Evolutionary conservation across 2,888 invertebrate species (phyloP).

Genomic region (Caenorhabditis imperialis): DNA sequence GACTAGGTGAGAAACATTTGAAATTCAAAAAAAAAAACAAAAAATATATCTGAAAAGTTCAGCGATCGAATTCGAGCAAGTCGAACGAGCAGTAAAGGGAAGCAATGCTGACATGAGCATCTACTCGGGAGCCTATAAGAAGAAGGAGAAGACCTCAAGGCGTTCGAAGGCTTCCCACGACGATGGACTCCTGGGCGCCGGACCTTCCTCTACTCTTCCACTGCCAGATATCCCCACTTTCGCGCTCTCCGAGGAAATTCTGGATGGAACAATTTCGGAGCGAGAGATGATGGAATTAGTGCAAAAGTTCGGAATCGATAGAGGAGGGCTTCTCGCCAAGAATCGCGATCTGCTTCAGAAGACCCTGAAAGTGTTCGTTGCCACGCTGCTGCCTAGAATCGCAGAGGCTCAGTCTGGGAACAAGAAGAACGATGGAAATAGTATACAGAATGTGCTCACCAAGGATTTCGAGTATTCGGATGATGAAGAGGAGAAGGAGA

Average conservation of each 20-base stretch:
- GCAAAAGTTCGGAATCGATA: constrained; percentile 34
- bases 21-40: no score
- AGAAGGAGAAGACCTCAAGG: constrained; percentile 8
- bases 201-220: constrained; percentile 14
- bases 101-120: constrained; percentile 71
- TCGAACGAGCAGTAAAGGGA: constrained; percentile 74
- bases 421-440: constrained; percentile 7
- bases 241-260: constrained; percentile 42
- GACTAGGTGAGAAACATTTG: constrained; percentile 71
- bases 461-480: constrained; percentile 76
- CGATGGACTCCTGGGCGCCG: constrained; percentile 42
- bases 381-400: constrained; percentile 4
- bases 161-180: constrained; percentile 16
- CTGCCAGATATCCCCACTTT: constrained; percentile 25
- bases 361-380: constrained; percentile 30
- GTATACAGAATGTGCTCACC: constrained; percentile 70
- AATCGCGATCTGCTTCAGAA: constrained; percentile 43
- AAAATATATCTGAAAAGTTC: no score
- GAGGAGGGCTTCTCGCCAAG: constrained; percentile 31
- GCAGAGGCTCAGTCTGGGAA: constrained; percentile 7
- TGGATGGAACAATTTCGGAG: constrained; percentile 59
- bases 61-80: constrained; percentile 69
- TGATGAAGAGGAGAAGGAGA: constrained; percentile 74
- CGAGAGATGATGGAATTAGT: constrained; percentile 55
- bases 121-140: constrained; percentile 59